Base-by-base conservation (phyloP, 2,888 invertebrate species). In the Agrochola macilenta region DNA sequence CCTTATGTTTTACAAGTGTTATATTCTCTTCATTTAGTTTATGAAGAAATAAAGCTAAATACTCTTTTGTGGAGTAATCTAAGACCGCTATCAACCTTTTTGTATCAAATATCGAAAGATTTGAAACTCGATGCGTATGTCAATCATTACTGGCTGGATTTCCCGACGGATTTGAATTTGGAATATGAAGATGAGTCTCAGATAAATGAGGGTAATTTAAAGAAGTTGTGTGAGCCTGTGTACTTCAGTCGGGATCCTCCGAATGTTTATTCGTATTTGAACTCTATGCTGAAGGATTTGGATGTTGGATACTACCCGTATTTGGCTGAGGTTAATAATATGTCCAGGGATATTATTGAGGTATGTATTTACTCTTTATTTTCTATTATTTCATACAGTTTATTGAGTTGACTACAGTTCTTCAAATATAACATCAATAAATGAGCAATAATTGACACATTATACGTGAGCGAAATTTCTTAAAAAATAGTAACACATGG, bases 1-100 rank as follows among this genome's bases (percentile, higher is more conserved):
- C 97, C 97, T 0, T 97, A 98, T 88, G 97, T 98, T 20, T 97
- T 98, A 11, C 97, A 98, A 73, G 97, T 99, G 52, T 97, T 99
- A 76, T 98, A 98, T 91, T 97, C 98, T 0, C 96, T 99, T 57
- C 99, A 99, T 95, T 96, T 99, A 52, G 97, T 99, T 0, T 99
- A 99, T 90, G 99, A 99, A 97, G 99, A 99, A 91, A 96, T 99
- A 8, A 99, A 99, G 92, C 93, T 99, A 76, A 98, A 99, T 89
- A 97, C 97, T 0, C 95, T 98, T 0, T 95, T 98, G 85, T 97
- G 97, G 68, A 97, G 97, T 76, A 97, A 98, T 87, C 93, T 98
- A 81, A 97, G 97, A 74, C 97, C 97, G 0, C 91, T 99, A 61
- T 98, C 98, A 0, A 91, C 95, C 84, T 97, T 99, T 77, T 94